Base-by-base conservation (phyloP, 1,140 invertebrate genomes). In the Forficula auricularia region DNA sequence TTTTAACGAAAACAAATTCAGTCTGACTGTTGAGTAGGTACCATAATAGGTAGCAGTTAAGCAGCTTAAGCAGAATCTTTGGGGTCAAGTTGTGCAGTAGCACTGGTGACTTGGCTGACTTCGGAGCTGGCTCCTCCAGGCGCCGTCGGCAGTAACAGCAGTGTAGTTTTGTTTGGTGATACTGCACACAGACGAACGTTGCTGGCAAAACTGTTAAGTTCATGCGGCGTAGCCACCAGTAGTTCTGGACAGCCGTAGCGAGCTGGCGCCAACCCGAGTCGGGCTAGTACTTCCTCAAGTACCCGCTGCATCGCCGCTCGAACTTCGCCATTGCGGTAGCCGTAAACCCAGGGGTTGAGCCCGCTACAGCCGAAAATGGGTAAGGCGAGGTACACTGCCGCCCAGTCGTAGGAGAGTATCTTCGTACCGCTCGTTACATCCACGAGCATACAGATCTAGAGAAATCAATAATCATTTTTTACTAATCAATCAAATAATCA, bases 301-400 rank as follows among this genome's bases (percentile, higher is more conserved):
- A 75, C 68, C 37, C 68, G 63, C 2, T 67, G 60, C 2, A 73
- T 73, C 3, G 72, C 73, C 0, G 65, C 52, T 14, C 73, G 63
- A 51, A 79, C 69, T 50, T 78, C 74, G 0, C 68, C 65, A 46
- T 74, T 75, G 43, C 74, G 66, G 53, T 72, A 79, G 0, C 73
- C 74, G 50, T 79, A 79, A 8, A 78, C 64, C 73, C 73, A 77
- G 0, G 75, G 75, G 51, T 79, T 77, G 12, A 68, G 56, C 0
- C 70, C 68, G 48, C 70, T 73, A 52, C 70, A 75, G 0, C 68
- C 63, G 16, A 76, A 57, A 3, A 74, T 69, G 1, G 74, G 66
- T 7, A 75, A 56, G 2, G 68, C 65, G 4, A 71, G 53, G 56
- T 68, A 74, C 7, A 74, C 63, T 2, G 60, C 56, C 3, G 66